These are phyloP conservation scores for Eupithecia pulchellata DNA, from an alignment of 2,888 invertebrate genomes.

Conservation along the genomic window DNA sequence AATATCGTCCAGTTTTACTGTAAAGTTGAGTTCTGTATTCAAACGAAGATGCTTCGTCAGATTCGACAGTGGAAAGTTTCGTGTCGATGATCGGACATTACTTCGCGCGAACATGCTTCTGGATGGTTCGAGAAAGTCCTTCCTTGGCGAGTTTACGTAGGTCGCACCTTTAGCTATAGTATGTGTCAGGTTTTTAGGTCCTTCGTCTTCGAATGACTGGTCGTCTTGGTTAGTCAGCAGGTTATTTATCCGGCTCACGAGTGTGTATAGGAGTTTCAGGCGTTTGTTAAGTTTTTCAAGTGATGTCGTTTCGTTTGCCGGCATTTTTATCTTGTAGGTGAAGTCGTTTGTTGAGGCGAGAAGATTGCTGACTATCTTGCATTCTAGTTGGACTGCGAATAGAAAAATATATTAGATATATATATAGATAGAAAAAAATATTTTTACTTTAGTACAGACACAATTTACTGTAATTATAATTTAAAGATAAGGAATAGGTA, in stretches of 20 bases:
- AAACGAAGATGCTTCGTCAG: constrained; percentile 66
- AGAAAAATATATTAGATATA: neutral
- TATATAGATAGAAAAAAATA: no score
- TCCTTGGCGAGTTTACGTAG: constrained; percentile 61
- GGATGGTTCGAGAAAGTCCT: constrained; percentile 47
- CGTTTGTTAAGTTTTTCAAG: constrained; percentile 69
- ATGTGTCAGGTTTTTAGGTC: constrained; percentile 62
- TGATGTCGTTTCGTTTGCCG: constrained; percentile 54
- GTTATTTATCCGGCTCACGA: constrained; percentile 66
- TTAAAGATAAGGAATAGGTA: no score
- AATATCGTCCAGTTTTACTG: constrained; percentile 71
- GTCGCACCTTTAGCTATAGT: constrained; percentile 61
- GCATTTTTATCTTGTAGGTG: constrained; percentile 57
- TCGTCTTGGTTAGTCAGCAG: constrained; percentile 70
- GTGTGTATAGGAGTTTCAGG: constrained; percentile 71
- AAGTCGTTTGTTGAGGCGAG: constrained; percentile 58
- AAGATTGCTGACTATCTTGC: constrained; percentile 74
- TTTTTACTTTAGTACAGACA: no score
- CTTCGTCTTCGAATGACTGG: constrained; percentile 60
- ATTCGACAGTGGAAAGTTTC: constrained; percentile 63
- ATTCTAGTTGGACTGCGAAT: constrained; percentile 69
- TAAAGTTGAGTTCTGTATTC: constrained; percentile 71
- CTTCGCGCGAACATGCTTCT: constrained; percentile 71
- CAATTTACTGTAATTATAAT: no score
- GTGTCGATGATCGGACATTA: constrained; percentile 63